These are phyloP conservation scores for Mus musculus DNA, from an alignment of 2,113 vertebrate species.

Conservation along the genomic window DNA sequence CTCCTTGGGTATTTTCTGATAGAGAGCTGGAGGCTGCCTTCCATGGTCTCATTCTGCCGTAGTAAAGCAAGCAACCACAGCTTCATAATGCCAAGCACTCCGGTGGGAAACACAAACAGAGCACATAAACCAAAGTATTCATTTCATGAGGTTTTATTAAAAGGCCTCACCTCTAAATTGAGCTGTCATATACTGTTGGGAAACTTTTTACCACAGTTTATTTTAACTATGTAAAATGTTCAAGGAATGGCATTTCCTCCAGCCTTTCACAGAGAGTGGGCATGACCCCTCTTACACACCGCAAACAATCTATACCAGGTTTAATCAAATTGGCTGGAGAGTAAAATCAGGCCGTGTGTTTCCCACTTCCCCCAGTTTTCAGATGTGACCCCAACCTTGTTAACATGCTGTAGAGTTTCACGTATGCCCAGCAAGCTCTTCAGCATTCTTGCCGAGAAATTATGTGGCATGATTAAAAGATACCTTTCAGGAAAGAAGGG, in stretches of 20 bases:
- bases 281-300: constrained; percentile 82
- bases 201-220: constrained; percentile 89
- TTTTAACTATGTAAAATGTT: constrained; percentile 88
- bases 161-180: constrained; percentile 91
- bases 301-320: constrained; percentile 83
- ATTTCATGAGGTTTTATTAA: constrained; percentile 90
- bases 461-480: constrained; percentile 86
- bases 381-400: constrained; percentile 85
- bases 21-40: constrained; percentile 80
- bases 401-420: constrained; percentile 86
- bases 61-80: constrained; percentile 82
- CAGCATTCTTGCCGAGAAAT: constrained; percentile 83
- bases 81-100: constrained; percentile 86
- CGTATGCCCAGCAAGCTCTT: constrained; percentile 81
- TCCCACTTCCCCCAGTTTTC: constrained; percentile 80
- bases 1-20: constrained; percentile 79
- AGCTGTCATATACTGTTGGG: constrained; percentile 86
- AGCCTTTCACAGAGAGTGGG: constrained; percentile 82
- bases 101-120: constrained; percentile 88
- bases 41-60: constrained; percentile 77
- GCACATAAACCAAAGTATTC: constrained; percentile 88
- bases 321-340: constrained; percentile 88
- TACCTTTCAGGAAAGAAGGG: constrained; percentile 88
- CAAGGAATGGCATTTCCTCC: constrained; percentile 87
- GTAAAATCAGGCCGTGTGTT: constrained; percentile 81